A percentile compares a stretch with the other conserved stretches of the same genome.
These are phyloP conservation scores for Oopsacas minuta DNA, from an alignment of 37 sponge, comb jelly and placozoan species.

Conservation along the genomic window DNA sequence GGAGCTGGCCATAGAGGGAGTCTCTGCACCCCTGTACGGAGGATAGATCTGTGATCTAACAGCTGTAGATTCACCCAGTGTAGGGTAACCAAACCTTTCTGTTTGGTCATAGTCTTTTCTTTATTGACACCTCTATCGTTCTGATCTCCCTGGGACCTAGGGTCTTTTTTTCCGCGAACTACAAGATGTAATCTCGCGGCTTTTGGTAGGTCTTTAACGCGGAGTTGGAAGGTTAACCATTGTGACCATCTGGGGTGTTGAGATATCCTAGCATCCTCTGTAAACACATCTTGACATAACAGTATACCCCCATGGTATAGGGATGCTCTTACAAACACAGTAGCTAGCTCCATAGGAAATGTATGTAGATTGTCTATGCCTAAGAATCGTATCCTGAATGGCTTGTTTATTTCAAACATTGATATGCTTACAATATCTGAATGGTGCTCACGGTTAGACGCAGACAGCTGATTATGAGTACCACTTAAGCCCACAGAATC, in stretches of 20 bases:
- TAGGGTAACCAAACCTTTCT: constrained; percentile 28
- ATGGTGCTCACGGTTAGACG: constrained; percentile 50
- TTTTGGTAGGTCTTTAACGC: constrained; percentile 66
- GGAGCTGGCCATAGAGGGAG: constrained; percentile 62
- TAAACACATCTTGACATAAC: constrained; percentile 29
- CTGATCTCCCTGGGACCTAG: constrained; percentile 31
- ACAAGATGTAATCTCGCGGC: constrained; percentile 59
- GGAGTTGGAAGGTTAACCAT: constrained; percentile 61
- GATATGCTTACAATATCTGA: constrained; percentile 67
- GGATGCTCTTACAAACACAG: constrained; percentile 50
- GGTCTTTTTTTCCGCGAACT: constrained; percentile 30
- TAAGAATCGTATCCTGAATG: constrained; percentile 48
- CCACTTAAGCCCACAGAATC: constrained; percentile 57
- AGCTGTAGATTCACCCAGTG: constrained; percentile 86
- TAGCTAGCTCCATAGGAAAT: background rate
- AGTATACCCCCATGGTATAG: constrained; percentile 71
- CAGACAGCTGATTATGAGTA: constrained; percentile 61
- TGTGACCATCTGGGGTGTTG: constrained; percentile 71
- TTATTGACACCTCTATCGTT: background rate
- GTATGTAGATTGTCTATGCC: background rate
- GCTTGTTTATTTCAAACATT: constrained; percentile 65
- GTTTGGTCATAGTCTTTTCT: background rate
- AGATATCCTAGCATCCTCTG: constrained; percentile 22
- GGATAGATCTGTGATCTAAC: constrained; percentile 66
- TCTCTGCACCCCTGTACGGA: constrained; percentile 45